A percentile compares a stretch with the other conserved stretches of the same genome.
Evolutionary conservation across 2,888 invertebrate species (phyloP).

Genomic region (Cheilosia urbana): DNA sequence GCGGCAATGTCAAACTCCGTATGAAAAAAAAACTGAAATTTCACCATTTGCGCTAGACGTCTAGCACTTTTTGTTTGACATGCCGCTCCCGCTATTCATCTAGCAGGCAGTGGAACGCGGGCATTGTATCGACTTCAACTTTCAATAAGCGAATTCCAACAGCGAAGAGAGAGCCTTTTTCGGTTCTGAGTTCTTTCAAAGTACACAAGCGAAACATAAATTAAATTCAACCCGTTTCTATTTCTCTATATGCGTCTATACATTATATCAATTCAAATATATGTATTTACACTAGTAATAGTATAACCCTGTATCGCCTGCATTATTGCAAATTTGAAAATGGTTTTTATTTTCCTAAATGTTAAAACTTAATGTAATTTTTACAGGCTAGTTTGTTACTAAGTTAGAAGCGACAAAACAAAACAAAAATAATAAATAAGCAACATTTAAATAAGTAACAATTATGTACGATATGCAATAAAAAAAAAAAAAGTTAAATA

Average conservation of each 20-base stretch:
- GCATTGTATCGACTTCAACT: no score
- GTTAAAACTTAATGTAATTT: slow-evolving; percentile 1
- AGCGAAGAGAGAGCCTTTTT: no score
- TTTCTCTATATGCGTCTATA: neutral
- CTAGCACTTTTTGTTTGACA: no score
- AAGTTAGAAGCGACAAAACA: slow-evolving; percentile 24
- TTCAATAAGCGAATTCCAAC: no score
- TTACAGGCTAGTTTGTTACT: slow-evolving; percentile 63
- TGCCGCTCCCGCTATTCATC: no score
- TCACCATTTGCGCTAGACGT: no score
- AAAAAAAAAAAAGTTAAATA: slow-evolving; percentile 21
- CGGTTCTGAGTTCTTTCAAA: neutral
- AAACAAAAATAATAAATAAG: slow-evolving; percentile 29
- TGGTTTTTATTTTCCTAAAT: neutral
- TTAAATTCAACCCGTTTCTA: slow-evolving; percentile 14
- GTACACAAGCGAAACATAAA: slow-evolving; percentile 13
- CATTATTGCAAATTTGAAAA: neutral
- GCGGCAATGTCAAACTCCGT: no score
- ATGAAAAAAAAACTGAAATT: no score
- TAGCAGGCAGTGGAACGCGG: no score
- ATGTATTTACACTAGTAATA: slow-evolving; percentile 13
- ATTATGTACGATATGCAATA: slow-evolving; percentile 17
- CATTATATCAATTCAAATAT: neutral
- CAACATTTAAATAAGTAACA: slow-evolving; percentile 10
- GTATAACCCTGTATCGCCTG: slow-evolving; percentile 35